These are phyloP conservation scores for Melolontha melolontha DNA, from an alignment of 2,888 invertebrate genomes.

Conservation along the genomic window DNA sequence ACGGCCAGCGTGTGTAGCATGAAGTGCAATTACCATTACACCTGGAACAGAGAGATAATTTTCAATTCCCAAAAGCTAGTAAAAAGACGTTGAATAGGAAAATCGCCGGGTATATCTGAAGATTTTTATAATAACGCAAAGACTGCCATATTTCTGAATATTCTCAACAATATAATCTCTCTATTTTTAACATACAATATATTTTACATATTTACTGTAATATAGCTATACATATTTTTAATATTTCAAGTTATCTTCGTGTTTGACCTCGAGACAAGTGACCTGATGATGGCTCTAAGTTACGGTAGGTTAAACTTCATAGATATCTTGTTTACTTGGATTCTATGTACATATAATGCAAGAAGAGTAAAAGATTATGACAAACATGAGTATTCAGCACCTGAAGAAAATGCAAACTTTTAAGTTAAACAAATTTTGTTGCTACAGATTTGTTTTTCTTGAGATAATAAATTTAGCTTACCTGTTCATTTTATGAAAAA, in stretches of 20 bases:
- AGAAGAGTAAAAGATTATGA: too few relatives aligned
- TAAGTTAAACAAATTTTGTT: too few relatives aligned
- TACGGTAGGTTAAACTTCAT: conserved; percentile 60
- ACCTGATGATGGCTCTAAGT: conserved; percentile 60
- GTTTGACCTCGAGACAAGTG: conserved; percentile 49
- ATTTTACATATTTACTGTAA: conserved; percentile 38
- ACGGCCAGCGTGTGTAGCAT: conserved; percentile 67
- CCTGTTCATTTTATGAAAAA: too few relatives aligned
- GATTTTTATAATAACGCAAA: conserved; percentile 25
- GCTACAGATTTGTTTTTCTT: too few relatives aligned
- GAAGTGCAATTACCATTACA: conserved; percentile 87
- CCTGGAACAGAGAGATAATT: conserved; percentile 93
- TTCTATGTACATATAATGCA: too few relatives aligned
- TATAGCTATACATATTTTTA: conserved; percentile 14
- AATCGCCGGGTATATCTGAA: conserved; percentile 21
- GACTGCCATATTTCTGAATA: conserved; percentile 32
- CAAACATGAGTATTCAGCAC: too few relatives aligned
- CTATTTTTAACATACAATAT: conserved; percentile 20
- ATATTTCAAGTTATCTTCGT: conserved; percentile 30
- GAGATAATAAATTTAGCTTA: too few relatives aligned
- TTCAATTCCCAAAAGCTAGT: conserved; percentile 93
- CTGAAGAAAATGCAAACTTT: too few relatives aligned
- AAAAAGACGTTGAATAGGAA: conserved; percentile 84
- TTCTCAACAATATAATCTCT: conserved; percentile 29
- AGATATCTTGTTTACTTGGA: conserved; percentile 4